These are phyloP conservation scores for Gymnoscopelus braueri DNA, from an alignment of 2,797 vertebrate species.

Conservation along the genomic window DNA sequence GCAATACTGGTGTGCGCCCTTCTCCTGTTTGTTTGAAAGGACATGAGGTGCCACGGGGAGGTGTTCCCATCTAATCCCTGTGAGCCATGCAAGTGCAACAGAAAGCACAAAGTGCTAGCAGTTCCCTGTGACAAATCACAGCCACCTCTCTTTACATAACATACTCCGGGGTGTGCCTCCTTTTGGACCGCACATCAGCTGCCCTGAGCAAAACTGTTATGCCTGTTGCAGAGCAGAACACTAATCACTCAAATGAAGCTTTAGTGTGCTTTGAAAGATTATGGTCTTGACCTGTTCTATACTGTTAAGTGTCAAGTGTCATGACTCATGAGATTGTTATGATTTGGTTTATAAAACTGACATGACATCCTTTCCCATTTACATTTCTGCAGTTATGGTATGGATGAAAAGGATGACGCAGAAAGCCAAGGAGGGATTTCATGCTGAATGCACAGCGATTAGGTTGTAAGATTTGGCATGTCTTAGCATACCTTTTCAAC, in stretches of 20 bases:
- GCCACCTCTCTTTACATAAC: conserved; percentile 53
- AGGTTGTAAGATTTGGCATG: not conserved
- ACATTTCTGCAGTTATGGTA: not conserved
- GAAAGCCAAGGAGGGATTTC: not conserved
- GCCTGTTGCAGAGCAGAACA: too few relatives aligned
- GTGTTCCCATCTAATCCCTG: too few relatives aligned
- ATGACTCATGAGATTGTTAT: too few relatives aligned
- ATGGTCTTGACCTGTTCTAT: too few relatives aligned
- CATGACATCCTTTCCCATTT: not conserved
- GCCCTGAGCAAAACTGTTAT: conserved; percentile 28
- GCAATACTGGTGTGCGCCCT: too few relatives aligned
- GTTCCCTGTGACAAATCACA: conserved; percentile 67
- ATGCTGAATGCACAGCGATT: conserved; percentile 1
- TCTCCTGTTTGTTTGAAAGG: too few relatives aligned
- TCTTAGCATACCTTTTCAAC: not conserved
- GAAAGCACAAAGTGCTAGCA: conserved; percentile 36
- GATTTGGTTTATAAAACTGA: too few relatives aligned
- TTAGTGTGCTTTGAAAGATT: too few relatives aligned
- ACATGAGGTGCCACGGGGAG: too few relatives aligned
- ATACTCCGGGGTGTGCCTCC: conserved; percentile 52
- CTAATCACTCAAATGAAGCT: not conserved
- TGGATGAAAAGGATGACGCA: not conserved
- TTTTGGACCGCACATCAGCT: conserved; percentile 11
- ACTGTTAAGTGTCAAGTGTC: too few relatives aligned
- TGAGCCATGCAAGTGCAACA: not conserved